phyloP scores from a whole-genome alignment of 2,113 vertebrate genomes.

The Dromaius novaehollandiae region DNA sequence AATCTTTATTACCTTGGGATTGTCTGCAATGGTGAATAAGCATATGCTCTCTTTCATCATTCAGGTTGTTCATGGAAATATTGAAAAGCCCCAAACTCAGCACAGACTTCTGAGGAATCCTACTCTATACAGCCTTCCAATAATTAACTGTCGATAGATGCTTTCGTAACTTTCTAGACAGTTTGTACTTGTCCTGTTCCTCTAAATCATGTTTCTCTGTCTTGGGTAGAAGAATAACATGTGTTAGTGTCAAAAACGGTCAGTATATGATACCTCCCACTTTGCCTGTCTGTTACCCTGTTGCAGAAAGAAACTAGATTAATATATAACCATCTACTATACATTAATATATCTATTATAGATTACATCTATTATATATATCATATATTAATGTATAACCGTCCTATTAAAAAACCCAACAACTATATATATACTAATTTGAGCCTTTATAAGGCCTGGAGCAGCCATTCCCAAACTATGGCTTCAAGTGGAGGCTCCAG shows the following conservation, averaged over 20 bases:
- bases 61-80: background rate
- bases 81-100: background rate
- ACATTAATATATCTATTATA: too few species aligned
- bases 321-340: background rate
- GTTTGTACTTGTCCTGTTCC: background rate
- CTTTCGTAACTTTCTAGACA: background rate
- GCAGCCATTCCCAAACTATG: background rate
- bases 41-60: background rate
- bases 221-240: constrained; percentile 18
- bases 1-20: background rate
- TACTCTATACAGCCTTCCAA: background rate
- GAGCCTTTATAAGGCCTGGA: background rate
- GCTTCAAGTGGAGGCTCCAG: background rate
- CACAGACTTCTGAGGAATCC: background rate
- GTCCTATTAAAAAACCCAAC: background rate
- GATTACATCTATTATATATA: too few species aligned
- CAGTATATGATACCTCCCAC: constrained; percentile 45
- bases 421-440: background rate
- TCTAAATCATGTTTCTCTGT: background rate
- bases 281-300: constrained; percentile 53
- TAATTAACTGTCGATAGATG: background rate
- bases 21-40: background rate
- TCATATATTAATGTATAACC: constrained; percentile 12
- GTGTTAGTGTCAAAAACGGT: background rate
- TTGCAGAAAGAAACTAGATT: constrained; percentile 31